A percentile compares a stretch with the other conserved stretches of the same genome.
These are phyloP conservation scores for Botia kubotai DNA, from an alignment of 2,797 vertebrate genomes.

Conservation along the genomic window DNA sequence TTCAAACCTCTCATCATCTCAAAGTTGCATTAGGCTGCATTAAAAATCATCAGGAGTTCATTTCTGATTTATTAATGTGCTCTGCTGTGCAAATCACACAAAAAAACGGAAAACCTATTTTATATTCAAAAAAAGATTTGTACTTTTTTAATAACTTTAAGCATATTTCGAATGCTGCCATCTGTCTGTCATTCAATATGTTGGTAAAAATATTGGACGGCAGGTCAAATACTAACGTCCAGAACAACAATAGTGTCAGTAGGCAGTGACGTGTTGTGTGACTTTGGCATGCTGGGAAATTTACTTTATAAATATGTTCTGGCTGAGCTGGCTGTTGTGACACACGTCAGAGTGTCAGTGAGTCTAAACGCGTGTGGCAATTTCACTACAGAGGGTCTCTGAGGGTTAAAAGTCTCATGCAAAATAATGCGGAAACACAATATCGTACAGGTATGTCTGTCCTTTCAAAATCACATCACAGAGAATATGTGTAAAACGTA, in stretches of 20 bases:
- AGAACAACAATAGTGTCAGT: background rate
- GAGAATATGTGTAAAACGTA: constrained; percentile 3
- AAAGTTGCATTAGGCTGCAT: background rate
- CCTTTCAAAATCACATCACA: constrained; percentile 1
- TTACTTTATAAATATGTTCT: background rate
- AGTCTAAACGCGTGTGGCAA: background rate
- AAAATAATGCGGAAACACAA: constrained; percentile 5
- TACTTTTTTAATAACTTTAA: background rate
- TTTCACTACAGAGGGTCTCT: background rate
- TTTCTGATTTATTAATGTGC: background rate
- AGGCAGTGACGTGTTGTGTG: background rate
- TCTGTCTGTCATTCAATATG: background rate
- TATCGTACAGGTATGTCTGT: background rate
- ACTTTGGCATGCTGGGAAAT: background rate
- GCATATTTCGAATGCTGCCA: background rate
- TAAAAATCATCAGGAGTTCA: no score
- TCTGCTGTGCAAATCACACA: background rate
- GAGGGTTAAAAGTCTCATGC: background rate
- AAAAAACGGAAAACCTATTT: background rate
- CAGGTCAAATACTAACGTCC: background rate
- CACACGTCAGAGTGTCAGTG: no score
- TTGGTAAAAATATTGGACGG: background rate
- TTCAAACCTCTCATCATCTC: background rate
- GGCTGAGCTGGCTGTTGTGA: no score
- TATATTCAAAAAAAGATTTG: background rate